Evolutionary conservation across 2,797 vertebrate genomes (phyloP), one percentile per base, ranked within the genome.

Genomic region (Buceros bicornis): DNA sequence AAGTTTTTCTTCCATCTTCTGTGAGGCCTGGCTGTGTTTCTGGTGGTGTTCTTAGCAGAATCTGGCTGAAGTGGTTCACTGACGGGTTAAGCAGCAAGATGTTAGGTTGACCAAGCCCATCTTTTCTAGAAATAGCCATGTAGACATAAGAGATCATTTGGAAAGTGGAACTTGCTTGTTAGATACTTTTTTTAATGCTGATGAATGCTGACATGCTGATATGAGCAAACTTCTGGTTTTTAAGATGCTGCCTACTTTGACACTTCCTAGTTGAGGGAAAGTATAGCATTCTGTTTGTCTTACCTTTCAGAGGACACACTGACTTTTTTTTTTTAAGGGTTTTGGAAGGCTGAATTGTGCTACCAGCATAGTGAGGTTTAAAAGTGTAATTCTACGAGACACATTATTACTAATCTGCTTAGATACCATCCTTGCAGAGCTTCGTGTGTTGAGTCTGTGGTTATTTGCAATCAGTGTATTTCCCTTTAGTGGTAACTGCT

Each of bases 401-500:
- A 87, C 42, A 3, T 78, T 78, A 53, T 85, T 92, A 58, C 50
- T 17, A 18, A 88, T 72, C 33, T 91, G 3, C 87, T 82, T 90
- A 88, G 82, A 87, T 93, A 85, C 31, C 33, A 37, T 93, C 73
- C 90, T 77, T 10, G 8, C 0, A 4, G 91, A 94, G 73, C 33
- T 50, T 0, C 26, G 8, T 82, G n/a, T 86, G 85, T 91, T 70
- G 43, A 91, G 81, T 93, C 85, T 97, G 94, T 94, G 96, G 91
- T 90, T 97, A 93, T 95, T 45, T 96, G 70, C 90, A 96, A 95
- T 97, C 91, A 86, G 56, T 84, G 62, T 58, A 87, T 82, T 97
- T 97, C 95, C 95, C 64, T 84, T 94, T 67, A 93, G 95, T 66
- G 71, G 87, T 95, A 77, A 95, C 91, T 82, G 57, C 93, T 93